A percentile compares a stretch with the other conserved stretches of the same genome.
These are phyloP conservation scores for Acrocyrtus sp. DNA, from an alignment of 2,888 invertebrate species.

Conservation along the genomic window DNA sequence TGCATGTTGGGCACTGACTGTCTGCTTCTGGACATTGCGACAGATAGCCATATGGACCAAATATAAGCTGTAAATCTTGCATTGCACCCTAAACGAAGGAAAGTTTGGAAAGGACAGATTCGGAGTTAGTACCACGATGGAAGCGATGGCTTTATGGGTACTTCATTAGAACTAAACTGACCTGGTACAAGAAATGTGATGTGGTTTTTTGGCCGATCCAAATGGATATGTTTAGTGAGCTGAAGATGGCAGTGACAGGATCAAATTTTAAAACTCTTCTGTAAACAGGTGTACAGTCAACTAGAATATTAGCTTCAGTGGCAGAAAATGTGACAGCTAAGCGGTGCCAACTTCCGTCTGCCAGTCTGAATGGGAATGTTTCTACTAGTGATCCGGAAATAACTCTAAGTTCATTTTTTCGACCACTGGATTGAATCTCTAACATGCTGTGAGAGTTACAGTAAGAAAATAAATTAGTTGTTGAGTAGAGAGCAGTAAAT, in stretches of 20 bases:
- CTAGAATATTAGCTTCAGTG: conserved; percentile 80
- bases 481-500: neutral
- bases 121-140: too few species aligned
- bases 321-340: conserved; percentile 85
- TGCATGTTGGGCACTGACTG: conserved; percentile 89
- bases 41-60: conserved; percentile 86
- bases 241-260: conserved; percentile 63
- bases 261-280: conserved; percentile 63
- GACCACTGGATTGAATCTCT: conserved; percentile 91
- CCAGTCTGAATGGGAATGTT: conserved; percentile 87
- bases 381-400: conserved; percentile 83
- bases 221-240: conserved; percentile 69
- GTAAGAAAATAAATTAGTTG: conserved; percentile 57
- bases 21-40: conserved; percentile 87
- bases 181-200: conserved; percentile 89
- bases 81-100: conserved; percentile 78
- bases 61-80: conserved; percentile 87
- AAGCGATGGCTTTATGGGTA: conserved; percentile 13
- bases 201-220: conserved; percentile 90
- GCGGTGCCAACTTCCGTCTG: conserved; percentile 88
- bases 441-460: conserved; percentile 82
- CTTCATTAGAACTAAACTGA: conserved; percentile 66
- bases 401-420: conserved; percentile 85
- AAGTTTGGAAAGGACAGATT: neutral
- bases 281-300: conserved; percentile 88